phyloP scores from a whole-genome alignment of 2,888 invertebrate species.

The Taphrorychus bicolor region DNA sequence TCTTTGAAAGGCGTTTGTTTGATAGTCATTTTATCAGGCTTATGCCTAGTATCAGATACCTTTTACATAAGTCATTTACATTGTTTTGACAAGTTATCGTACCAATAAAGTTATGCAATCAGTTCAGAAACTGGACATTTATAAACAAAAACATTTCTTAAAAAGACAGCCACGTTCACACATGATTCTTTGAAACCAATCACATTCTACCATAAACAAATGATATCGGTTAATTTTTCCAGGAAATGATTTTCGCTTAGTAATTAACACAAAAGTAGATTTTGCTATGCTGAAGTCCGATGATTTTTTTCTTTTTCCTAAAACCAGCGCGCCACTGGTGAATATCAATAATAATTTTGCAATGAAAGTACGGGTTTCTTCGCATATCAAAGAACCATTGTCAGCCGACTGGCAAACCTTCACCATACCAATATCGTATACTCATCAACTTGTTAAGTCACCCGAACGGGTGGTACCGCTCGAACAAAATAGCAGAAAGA shows the following conservation, averaged over 20 bases:
- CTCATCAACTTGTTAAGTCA: conserved; percentile 5
- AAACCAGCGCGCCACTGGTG: conserved; percentile 8
- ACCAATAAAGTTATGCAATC: no score
- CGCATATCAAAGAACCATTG: conserved; percentile 6
- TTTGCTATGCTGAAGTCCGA: neutral
- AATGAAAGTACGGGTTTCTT: conserved; percentile 18
- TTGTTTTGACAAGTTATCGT: no score
- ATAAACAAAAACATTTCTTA: no score
- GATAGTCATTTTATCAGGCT: no score
- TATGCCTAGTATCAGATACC: no score
- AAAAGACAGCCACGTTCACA: neutral
- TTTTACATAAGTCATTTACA: no score
- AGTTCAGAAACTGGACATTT: neutral
- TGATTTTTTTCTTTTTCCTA: neutral
- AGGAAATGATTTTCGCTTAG: no score
- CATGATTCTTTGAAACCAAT: neutral
- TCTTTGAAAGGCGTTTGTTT: no score
- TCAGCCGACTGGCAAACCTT: conserved; percentile 17
- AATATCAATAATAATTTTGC: conserved; percentile 2
- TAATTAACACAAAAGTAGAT: no score
- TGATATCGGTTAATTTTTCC: no score
- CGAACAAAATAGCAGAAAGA: no score
- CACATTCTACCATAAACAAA: no score
- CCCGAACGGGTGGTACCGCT: neutral
- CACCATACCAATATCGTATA: conserved; percentile 15